A percentile compares a stretch with the other conserved stretches of the same genome.
Evolutionary conservation across 2,113 vertebrate species (phyloP).

Genomic region (Ginglymostoma cirratum): DNA sequence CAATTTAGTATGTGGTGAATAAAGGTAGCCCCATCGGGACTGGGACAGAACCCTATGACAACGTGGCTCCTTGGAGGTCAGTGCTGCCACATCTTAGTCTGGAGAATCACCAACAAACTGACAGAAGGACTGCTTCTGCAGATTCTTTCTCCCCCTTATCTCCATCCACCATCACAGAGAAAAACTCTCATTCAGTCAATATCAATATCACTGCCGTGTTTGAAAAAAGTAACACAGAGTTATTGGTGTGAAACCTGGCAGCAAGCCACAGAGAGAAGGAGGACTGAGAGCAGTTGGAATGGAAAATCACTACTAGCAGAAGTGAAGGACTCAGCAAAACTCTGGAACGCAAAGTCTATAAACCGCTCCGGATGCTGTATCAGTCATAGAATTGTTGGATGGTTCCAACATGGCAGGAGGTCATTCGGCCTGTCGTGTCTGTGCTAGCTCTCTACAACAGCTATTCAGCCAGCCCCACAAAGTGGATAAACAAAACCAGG

Average conservation of each 20-base stretch:
- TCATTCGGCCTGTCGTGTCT: too few relatives aligned
- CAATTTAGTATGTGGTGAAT: not conserved
- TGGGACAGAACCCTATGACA: not conserved
- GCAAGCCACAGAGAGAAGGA: not conserved
- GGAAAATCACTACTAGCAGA: not conserved
- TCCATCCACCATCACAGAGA: not conserved
- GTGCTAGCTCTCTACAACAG: too few relatives aligned
- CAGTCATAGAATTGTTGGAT: not conserved
- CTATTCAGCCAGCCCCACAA: too few relatives aligned
- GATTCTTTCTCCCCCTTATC: not conserved
- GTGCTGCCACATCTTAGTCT: not conserved
- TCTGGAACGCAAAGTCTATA: not conserved
- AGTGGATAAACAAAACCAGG: too few relatives aligned
- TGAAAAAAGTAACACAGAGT: not conserved
- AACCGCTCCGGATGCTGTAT: not conserved
- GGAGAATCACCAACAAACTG: not conserved
- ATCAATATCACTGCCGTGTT: not conserved
- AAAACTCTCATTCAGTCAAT: not conserved
- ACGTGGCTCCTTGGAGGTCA: not conserved
- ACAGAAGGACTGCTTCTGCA: not conserved
- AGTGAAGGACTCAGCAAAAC: not conserved
- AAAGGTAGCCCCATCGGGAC: not conserved
- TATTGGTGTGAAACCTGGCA: not conserved
- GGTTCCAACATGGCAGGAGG: too few relatives aligned
- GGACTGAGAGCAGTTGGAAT: not conserved